Evolutionary conservation across 2,888 invertebrate genomes (phyloP).

Genomic region (Tryphoninae sp.): DNA sequence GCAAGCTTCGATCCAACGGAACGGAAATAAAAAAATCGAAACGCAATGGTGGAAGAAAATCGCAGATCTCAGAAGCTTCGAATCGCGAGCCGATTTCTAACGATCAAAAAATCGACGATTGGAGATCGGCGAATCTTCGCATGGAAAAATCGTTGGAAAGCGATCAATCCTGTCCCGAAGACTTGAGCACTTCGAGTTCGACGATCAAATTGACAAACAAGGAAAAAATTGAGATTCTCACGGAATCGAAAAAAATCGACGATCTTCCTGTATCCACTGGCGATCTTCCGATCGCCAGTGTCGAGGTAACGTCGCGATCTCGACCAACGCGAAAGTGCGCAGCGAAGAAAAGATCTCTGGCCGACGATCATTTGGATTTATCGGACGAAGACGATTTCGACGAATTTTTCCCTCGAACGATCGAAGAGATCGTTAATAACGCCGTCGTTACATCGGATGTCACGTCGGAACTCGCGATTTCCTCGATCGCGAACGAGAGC

Average conservation of each 20-base stretch:
- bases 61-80: conserved; percentile 5
- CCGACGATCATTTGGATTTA: conserved; percentile 60
- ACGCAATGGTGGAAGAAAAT: conserved; percentile 46
- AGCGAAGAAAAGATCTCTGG: conserved; percentile 67
- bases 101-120: conserved; percentile 9
- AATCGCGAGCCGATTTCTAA: neutral
- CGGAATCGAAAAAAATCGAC: neutral
- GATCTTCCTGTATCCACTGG: neutral
- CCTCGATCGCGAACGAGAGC: conserved; percentile 55
- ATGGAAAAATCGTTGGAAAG: neutral
- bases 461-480: neutral
- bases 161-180: conserved; percentile 9
- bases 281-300: neutral
- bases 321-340: conserved; percentile 66
- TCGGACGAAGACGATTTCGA: conserved; percentile 48
- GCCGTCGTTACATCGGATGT: neutral
- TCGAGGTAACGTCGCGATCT: conserved; percentile 25
- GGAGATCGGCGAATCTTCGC: neutral
- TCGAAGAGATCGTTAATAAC: conserved; percentile 27
- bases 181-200: neutral
- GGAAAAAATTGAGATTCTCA: neutral
- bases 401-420: conserved; percentile 16
- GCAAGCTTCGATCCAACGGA: conserved; percentile 33
- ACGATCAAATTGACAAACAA: neutral
- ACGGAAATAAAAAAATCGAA: conserved; percentile 58